phyloP scores from a whole-genome alignment of 64 coral and sea anemone genomes.

The Catalaphyllia jardinei region DNA sequence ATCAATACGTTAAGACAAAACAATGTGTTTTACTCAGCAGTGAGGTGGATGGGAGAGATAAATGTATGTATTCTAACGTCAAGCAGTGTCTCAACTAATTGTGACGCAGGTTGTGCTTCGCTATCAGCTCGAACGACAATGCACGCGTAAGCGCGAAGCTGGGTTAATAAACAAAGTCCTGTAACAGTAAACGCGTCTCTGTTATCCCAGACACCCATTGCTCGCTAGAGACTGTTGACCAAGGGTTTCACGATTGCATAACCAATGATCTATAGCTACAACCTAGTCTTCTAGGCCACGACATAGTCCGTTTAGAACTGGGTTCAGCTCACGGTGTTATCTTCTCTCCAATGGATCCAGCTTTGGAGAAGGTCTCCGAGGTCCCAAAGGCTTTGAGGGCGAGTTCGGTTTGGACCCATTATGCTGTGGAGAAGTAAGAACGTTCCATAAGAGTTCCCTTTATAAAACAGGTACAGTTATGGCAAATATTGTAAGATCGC shows the following conservation, averaged over 20 bases:
- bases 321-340: not conserved
- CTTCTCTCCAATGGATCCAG: conserved; percentile 57
- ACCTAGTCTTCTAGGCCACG: not conserved
- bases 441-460: no score
- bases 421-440: not conserved
- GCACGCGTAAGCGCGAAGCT: no score
- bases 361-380: conserved; percentile 43
- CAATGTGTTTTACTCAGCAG: no score
- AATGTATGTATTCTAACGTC: no score
- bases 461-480: not conserved
- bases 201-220: not conserved
- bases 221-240: not conserved
- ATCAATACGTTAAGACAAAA: no score
- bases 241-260: not conserved
- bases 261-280: not conserved
- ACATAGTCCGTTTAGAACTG: not conserved
- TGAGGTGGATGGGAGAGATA: no score
- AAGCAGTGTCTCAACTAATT: no score
- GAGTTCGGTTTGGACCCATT: conserved; percentile 11
- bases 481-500: no score
- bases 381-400: not conserved
- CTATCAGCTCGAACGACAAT: no score
- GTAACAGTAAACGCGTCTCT: not conserved
- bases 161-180: no score
- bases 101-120: no score